Conservation (phyloP, 2,113 vertebrate genomes). For the Pyrgilauda ruficollis region DNA sequence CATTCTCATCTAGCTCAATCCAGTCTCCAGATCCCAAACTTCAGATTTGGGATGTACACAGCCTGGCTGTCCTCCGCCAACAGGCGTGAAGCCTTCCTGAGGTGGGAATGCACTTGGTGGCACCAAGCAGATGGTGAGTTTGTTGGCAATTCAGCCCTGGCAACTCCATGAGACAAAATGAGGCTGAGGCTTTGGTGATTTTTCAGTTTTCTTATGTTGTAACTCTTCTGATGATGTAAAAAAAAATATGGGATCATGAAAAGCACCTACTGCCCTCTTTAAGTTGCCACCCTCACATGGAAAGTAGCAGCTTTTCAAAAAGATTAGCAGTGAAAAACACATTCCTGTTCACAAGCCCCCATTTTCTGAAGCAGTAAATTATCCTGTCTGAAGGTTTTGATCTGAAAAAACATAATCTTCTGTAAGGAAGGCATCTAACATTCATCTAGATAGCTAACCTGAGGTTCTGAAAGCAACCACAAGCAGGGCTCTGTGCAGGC, state of each 20-base stretch:
- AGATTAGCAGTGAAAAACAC: background rate
- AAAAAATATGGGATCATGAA: background rate
- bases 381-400: background rate
- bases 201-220: background rate
- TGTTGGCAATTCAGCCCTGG: background rate
- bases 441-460: background rate
- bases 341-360: background rate
- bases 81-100: background rate
- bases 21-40: background rate
- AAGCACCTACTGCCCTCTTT: background rate
- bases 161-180: rapidly evolving
- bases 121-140: background rate
- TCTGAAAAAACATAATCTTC: background rate
- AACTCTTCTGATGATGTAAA: background rate
- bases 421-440: background rate
- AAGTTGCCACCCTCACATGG: background rate
- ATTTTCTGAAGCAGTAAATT: background rate
- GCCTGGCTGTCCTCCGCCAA: background rate
- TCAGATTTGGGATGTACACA: background rate
- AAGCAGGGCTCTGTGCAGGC: background rate
- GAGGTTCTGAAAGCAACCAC: background rate
- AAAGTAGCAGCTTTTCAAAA: background rate
- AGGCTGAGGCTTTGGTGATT: background rate
- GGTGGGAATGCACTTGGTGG: background rate
- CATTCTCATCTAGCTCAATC: background rate